Percentiles rank a stretch among this genome's conserved stretches.
Conservation (phyloP, 2,797 vertebrate genomes). For the Rhynchonycteris naso region DNA sequence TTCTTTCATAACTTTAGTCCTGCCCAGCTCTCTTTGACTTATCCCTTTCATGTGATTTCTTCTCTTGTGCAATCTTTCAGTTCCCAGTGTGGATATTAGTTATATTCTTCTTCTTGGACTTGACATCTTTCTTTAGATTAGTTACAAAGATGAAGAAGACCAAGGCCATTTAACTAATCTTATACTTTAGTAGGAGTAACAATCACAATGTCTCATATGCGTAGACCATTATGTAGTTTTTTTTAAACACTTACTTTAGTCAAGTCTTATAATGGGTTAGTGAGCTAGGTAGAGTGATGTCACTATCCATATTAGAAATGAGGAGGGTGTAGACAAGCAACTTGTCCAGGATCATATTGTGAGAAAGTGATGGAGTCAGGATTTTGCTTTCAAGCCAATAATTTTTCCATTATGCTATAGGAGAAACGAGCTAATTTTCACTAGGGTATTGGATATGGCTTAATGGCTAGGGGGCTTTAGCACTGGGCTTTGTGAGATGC, state of each 20-base stretch:
- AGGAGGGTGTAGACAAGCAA: not conserved
- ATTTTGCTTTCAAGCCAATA: not conserved
- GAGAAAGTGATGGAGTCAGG: not conserved
- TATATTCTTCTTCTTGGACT: constrained; percentile 7
- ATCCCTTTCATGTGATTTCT: not conserved
- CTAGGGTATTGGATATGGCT: not conserved
- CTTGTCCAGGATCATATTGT: not conserved
- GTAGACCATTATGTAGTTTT: not conserved
- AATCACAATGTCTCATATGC: not conserved
- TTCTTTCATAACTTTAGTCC: not conserved
- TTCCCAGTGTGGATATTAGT: not conserved
- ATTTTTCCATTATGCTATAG: not conserved
- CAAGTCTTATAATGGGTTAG: not conserved
- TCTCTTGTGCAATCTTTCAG: not conserved
- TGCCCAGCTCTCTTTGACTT: not conserved
- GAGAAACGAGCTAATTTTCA: constrained; percentile 14
- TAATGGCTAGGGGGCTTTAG: not conserved
- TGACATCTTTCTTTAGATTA: not conserved
- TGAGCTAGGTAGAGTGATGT: not conserved
- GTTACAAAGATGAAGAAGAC: not conserved
- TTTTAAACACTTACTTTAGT: not conserved
- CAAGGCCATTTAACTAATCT: not conserved
- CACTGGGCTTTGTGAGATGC: not conserved
- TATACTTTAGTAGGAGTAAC: not conserved
- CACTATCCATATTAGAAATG: not conserved